These are phyloP conservation scores for Drosophila lacteicornis DNA, from an alignment of 1,140 invertebrate genomes.

Conservation along the genomic window DNA sequence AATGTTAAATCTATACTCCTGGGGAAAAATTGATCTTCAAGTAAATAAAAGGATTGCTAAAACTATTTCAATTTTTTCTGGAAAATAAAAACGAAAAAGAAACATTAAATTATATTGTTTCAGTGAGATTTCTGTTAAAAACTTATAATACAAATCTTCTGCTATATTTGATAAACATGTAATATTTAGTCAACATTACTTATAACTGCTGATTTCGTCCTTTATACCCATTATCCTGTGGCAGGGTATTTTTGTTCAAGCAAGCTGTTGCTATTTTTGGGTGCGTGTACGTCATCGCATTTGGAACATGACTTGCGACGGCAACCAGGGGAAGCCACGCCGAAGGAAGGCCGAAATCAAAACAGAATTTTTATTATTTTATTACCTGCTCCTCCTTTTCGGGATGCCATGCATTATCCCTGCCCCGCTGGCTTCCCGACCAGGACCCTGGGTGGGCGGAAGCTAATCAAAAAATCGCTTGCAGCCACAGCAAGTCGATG, in stretches of 20 bases:
- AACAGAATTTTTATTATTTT: conserved; percentile 73
- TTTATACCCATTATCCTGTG: not conserved
- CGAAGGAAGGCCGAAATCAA: conserved; percentile 45
- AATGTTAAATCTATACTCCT: too few relatives aligned
- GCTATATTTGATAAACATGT: too few relatives aligned
- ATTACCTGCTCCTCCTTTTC: conserved; percentile 62
- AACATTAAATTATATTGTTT: too few relatives aligned
- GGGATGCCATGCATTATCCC: conserved; percentile 43
- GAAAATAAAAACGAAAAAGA: too few relatives aligned
- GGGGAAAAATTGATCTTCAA: too few relatives aligned
- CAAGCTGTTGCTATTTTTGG: conserved; percentile 59
- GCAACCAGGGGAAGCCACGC: not conserved
- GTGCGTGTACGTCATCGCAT: conserved; percentile 30
- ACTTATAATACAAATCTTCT: too few relatives aligned
- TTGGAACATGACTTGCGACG: conserved; percentile 19
- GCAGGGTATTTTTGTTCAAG: conserved; percentile 13
- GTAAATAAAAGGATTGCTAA: too few relatives aligned
- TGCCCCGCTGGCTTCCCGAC: conserved; percentile 2
- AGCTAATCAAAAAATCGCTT: conserved; percentile 78
- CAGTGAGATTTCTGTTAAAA: too few relatives aligned
- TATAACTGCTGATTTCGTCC: too few relatives aligned
- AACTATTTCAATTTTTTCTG: too few relatives aligned
- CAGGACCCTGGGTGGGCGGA: conserved; percentile 53
- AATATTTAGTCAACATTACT: too few relatives aligned
- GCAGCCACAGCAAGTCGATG: conserved; percentile 45